These are phyloP conservation scores for Cepphus grylle DNA, from an alignment of 2,113 vertebrate species.

Conservation along the genomic window DNA sequence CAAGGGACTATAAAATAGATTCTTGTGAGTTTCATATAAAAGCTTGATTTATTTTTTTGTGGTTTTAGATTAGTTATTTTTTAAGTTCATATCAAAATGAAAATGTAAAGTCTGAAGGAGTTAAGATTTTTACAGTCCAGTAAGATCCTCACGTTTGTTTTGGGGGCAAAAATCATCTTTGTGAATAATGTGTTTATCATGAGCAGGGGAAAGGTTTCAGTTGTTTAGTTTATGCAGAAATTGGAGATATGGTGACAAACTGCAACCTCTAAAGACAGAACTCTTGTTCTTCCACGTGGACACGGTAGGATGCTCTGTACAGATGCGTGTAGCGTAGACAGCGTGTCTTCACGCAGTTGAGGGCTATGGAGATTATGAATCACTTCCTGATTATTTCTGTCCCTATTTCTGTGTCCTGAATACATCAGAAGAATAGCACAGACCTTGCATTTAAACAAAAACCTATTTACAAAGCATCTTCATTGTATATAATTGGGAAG, in stretches of 20 bases:
- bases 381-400: neutral
- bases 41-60: neutral
- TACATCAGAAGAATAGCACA: neutral
- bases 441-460: slow-evolving; percentile 14
- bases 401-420: neutral
- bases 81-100: neutral
- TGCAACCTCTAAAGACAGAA: neutral
- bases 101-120: neutral
- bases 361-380: neutral
- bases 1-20: neutral
- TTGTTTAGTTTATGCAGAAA: neutral
- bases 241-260: neutral
- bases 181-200: neutral
- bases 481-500: neutral
- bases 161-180: neutral
- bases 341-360: neutral
- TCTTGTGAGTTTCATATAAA: neutral
- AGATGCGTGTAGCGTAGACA: neutral
- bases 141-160: neutral
- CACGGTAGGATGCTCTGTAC: neutral
- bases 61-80: neutral
- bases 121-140: neutral
- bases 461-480: neutral
- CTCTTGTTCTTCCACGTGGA: neutral
- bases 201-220: neutral